These are phyloP conservation scores for Steinernema scapterisci DNA, from an alignment of 2,888 invertebrate genomes.

Conservation along the genomic window DNA sequence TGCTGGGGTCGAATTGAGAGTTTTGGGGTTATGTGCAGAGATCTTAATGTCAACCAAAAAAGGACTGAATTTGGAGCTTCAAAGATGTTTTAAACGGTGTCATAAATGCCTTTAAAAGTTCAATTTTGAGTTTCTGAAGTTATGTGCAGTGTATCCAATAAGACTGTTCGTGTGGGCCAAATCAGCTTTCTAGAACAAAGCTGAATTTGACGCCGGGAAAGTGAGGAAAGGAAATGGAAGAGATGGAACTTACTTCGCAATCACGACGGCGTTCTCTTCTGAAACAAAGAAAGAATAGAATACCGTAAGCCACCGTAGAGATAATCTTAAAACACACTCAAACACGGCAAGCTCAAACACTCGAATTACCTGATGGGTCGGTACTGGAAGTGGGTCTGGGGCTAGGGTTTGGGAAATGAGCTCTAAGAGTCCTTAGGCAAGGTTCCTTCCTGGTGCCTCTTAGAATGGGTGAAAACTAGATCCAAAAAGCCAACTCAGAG, in stretches of 20 bases:
- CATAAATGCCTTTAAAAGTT: too few species aligned
- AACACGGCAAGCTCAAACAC: background rate
- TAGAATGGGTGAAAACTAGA: too few species aligned
- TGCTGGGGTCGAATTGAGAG: background rate
- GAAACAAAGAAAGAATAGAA: constrained; percentile 26
- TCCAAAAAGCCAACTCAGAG: too few species aligned
- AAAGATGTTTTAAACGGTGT: too few species aligned
- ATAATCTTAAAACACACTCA: background rate
- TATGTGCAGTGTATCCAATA: background rate
- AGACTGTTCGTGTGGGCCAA: background rate
- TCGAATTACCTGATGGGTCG: too few species aligned
- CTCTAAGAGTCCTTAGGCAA: too few species aligned
- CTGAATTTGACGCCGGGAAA: background rate
- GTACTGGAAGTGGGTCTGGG: too few species aligned
- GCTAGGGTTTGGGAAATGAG: too few species aligned
- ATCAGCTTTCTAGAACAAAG: constrained; percentile 21
- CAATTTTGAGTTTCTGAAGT: background rate
- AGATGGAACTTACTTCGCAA: constrained; percentile 18
- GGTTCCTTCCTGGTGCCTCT: too few species aligned
- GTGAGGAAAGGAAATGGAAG: constrained; percentile 8
- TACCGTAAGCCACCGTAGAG: constrained; percentile 23
- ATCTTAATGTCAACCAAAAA: too few species aligned
- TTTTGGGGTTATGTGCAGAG: background rate
- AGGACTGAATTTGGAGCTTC: too few species aligned
- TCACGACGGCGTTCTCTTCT: constrained; percentile 31